Conservation (phyloP, 2,888 invertebrate species). For the Caradrina kadenii region DNA sequence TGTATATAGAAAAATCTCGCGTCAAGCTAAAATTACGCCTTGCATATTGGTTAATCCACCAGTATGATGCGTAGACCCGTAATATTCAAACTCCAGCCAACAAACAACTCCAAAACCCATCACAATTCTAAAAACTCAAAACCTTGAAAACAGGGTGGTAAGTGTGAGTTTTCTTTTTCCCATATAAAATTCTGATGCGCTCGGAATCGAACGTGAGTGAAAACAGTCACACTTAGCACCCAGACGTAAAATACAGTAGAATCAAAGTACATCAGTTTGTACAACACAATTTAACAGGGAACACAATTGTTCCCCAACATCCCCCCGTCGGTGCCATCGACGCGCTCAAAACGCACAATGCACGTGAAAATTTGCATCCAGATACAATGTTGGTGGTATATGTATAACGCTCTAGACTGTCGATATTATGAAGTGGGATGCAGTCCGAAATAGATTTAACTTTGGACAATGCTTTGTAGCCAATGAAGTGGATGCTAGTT, state of each 20-base stretch:
- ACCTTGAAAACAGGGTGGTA: constrained; percentile 52
- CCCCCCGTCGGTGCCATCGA: constrained; percentile 68
- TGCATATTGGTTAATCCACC: too few relatives aligned
- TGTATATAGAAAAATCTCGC: too few relatives aligned
- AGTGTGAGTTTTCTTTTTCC: too few relatives aligned
- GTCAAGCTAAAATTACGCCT: too few relatives aligned
- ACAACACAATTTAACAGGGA: constrained; percentile 78
- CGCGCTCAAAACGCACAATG: constrained; percentile 76
- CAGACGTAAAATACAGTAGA: constrained; percentile 43
- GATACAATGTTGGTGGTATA: constrained; percentile 61
- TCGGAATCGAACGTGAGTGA: too few relatives aligned
- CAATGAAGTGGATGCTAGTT: neutral
- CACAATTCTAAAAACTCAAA: constrained; percentile 21
- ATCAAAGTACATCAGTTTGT: constrained; percentile 61
- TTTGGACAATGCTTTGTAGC: constrained; percentile 28
- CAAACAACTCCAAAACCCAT: neutral
- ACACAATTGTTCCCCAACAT: constrained; percentile 76
- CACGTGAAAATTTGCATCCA: constrained; percentile 80
- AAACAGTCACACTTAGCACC: constrained; percentile 21
- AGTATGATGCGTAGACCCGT: too few relatives aligned
- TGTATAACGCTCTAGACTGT: constrained; percentile 41
- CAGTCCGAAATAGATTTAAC: constrained; percentile 49
- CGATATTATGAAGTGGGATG: constrained; percentile 49
- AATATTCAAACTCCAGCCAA: neutral
- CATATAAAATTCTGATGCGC: too few relatives aligned